Conservation (phyloP, 2,797 vertebrate species). For the Morus bassanus region DNA sequence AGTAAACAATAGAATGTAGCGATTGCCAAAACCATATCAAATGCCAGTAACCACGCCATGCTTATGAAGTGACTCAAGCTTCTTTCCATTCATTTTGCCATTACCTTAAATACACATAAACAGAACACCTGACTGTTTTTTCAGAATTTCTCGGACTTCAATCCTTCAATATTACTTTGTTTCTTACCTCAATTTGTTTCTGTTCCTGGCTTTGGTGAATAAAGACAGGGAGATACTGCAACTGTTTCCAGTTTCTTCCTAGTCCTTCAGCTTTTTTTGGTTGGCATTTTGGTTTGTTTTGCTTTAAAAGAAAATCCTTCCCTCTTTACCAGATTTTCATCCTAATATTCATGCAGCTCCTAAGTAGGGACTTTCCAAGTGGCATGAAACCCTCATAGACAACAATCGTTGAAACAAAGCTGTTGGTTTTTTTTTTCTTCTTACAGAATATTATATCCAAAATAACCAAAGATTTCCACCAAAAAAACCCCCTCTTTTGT, state of each 20-base stretch:
- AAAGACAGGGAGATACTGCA: conserved; percentile 11
- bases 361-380: background rate
- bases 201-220: conserved; percentile 3
- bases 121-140: background rate
- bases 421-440: background rate
- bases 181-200: conserved; percentile 34
- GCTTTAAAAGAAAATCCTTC: background rate
- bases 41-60: background rate
- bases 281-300: background rate
- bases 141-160: background rate
- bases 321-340: background rate
- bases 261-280: background rate
- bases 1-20: background rate
- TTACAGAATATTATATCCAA: background rate
- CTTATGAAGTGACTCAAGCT: background rate
- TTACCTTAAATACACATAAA: background rate
- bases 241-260: conserved; percentile 23
- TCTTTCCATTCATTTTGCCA: background rate
- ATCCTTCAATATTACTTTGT: background rate
- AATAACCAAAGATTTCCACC: background rate
- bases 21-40: background rate
- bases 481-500: background rate
- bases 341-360: background rate
- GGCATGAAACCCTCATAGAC: background rate
- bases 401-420: background rate